A percentile compares a stretch with the other conserved stretches of the same genome.
phyloP scores from a whole-genome alignment of 2,797 vertebrate genomes.

The Melanotaenia trifasciata region DNA sequence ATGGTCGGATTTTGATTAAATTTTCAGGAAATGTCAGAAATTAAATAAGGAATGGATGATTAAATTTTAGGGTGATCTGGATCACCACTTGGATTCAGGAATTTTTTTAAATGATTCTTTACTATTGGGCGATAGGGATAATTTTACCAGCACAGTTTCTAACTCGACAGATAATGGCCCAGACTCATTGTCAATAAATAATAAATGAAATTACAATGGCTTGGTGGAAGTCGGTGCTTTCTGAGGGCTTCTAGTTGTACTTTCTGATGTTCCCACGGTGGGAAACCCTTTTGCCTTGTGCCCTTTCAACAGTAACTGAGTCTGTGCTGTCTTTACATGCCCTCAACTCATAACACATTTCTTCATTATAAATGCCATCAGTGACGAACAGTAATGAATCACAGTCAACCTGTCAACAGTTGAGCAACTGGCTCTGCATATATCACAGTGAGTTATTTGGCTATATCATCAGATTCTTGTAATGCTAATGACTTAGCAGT shows the following conservation, averaged over 20 bases:
- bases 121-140: too few relatives aligned
- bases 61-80: too few relatives aligned
- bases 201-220: too few relatives aligned
- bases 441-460: not conserved
- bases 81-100: too few relatives aligned
- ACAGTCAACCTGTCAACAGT: not conserved
- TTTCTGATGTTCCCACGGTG: conserved; percentile 16
- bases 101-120: too few relatives aligned
- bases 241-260: not conserved
- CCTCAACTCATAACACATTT: conserved; percentile 40
- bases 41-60: too few relatives aligned
- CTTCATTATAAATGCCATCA: conserved; percentile 15
- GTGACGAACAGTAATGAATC: conserved; percentile 15
- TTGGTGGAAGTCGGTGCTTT: too few relatives aligned
- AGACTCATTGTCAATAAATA: too few relatives aligned
- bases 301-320: conserved; percentile 14
- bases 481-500: not conserved
- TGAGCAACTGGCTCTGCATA: conserved; percentile 8
- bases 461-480: conserved; percentile 17
- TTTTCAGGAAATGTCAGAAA: too few relatives aligned
- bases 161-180: too few relatives aligned
- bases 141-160: too few relatives aligned
- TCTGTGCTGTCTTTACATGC: conserved; percentile 33
- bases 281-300: not conserved
- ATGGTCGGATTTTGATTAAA: too few relatives aligned